Evolutionary conservation across 2,888 invertebrate species (phyloP), one percentile per base, ranked within the genome.

Genomic region (Drosophila crucigera): DNA sequence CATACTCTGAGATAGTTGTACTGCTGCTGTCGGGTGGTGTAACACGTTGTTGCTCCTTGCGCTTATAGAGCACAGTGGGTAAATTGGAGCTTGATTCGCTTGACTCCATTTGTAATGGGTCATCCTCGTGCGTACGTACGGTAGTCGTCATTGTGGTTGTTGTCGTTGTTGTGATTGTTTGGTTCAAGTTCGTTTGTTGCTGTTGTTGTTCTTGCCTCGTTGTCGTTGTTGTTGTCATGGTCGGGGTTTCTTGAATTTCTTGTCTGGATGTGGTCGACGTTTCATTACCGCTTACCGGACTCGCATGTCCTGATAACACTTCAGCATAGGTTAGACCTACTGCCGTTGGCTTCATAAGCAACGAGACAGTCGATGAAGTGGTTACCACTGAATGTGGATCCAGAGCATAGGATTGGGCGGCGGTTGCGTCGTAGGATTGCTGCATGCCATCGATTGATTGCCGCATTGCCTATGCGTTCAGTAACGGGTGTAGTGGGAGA

Each of bases 341-440:
- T 78, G 91, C 91, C 72, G 91, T 91, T 81, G 92, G 93, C 82
- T 93, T 94, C 82, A 94, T 92, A 89, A 93, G 92, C 91, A 94
- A 93, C 91, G 94, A 94, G 85, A 94, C 94, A 91, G 94, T 91
- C 73, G 93, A 93, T 77, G 94, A 93, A 83, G 92, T 92, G 69
- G 93, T 94, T 93, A 94, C 94, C 93, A 95, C 93, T 89, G 93
- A 93, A 91, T 96, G 95, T 91, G 97, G 96, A 95, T 97, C 97
- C 95, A 96, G 94, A 93, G 95, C 95, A 94, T 95, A 95, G 94
- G 96, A 96, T 93, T 95, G 94, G 94, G 95, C 95, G 93, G 95
- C 95, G 94, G 96, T 95, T 93, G 95, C 95, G 94, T 95, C 95
- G 94, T 96, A 96, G 94, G 95, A 95, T 94, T 95, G 95, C 94